Percentiles rank a stretch among this genome's conserved stretches.
Conservation (phyloP, 2,113 vertebrate species). For the Trogon melanurus region DNA sequence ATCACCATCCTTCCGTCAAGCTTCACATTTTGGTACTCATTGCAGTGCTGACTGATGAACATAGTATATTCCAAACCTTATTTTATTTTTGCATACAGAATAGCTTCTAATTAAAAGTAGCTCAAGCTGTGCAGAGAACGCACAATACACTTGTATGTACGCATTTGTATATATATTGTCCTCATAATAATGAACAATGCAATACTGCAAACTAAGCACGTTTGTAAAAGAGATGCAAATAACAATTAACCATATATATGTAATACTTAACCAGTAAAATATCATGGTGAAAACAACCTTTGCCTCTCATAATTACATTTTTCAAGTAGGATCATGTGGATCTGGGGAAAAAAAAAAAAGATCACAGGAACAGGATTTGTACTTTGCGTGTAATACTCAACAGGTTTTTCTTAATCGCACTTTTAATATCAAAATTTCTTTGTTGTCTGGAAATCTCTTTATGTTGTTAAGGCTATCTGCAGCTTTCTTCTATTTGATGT, state of each 20-base stretch:
- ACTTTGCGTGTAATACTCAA: not conserved
- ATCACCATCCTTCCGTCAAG: not conserved
- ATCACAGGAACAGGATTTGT: not conserved
- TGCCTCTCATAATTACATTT: not conserved
- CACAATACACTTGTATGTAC: not conserved
- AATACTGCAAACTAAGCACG: not conserved
- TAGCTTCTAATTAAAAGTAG: not conserved
- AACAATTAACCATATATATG: not conserved
- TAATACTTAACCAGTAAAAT: not conserved
- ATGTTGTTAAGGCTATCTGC: not conserved
- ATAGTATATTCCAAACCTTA: not conserved
- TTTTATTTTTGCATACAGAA: not conserved
- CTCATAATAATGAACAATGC: not conserved
- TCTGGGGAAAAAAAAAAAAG: not conserved
- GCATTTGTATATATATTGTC: not conserved
- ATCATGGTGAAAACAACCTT: not conserved
- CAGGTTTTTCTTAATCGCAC: not conserved
- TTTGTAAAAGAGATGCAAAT: slow-evolving; percentile 27
- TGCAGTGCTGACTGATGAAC: not conserved
- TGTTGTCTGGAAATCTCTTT: not conserved
- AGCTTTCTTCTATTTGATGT: not conserved
- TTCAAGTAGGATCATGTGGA: not conserved
- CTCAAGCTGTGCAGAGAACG: not conserved
- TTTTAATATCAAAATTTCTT: not conserved
- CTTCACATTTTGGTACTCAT: not conserved